Evolutionary conservation across 1,140 invertebrate species (phyloP).

Genomic region (Acyrthosiphon pisum): DNA sequence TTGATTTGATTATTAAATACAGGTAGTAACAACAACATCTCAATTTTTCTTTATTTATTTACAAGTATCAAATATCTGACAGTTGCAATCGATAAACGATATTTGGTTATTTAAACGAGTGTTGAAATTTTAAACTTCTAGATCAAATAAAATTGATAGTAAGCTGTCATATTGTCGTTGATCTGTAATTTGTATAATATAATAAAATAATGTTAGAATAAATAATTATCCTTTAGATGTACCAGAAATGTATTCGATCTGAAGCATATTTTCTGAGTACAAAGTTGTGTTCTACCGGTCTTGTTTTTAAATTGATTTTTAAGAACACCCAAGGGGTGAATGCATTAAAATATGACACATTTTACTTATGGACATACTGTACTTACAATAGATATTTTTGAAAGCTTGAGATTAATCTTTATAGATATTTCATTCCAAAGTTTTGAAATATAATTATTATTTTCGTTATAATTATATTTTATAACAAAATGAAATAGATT

Average conservation of each 20-base stretch:
- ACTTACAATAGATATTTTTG: neutral
- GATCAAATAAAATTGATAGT: neutral
- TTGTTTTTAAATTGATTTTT: slow-evolving; percentile 37
- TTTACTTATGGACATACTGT: slow-evolving; percentile 13
- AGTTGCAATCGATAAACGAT: neutral
- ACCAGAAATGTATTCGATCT: neutral
- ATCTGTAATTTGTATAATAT: neutral
- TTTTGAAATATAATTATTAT: slow-evolving; percentile 13
- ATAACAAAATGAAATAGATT: neutral
- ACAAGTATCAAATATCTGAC: neutral
- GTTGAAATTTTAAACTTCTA: neutral
- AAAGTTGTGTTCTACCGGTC: neutral
- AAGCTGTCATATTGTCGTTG: neutral
- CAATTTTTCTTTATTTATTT: neutral
- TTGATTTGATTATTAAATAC: neutral
- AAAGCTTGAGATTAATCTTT: neutral
- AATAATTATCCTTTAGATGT: neutral
- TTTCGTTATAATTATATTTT: neutral
- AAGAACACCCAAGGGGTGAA: slow-evolving; percentile 22
- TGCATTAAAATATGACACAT: slow-evolving; percentile 17
- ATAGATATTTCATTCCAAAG: neutral
- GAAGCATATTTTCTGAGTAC: neutral
- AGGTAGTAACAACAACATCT: neutral
- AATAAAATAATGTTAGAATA: neutral
- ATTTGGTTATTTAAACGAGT: neutral